Evolutionary conservation across 2,888 invertebrate species (phyloP), one percentile per base, ranked within the genome.

Genomic region (Phengaris alcon): DNA sequence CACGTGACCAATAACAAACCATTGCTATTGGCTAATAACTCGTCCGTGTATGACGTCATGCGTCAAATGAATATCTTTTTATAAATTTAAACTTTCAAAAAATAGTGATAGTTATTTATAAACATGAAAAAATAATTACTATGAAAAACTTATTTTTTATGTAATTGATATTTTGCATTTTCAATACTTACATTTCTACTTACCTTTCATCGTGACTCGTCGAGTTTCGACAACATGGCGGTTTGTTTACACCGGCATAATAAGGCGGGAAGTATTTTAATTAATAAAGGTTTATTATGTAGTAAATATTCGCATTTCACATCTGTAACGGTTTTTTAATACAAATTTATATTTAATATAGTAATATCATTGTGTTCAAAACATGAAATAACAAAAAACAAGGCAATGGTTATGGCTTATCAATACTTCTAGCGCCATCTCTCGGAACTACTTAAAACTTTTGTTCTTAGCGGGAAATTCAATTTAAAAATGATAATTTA

Each of bases 171-270:
- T 22, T 70, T 75, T 69, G 6, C 54, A 35, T 22, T 59, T 51
- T 51, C 44, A 64, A 75, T 54, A 75, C 73, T 15, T 75, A 82
- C 82, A 84, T 84, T 87, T 84, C 84, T 74, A 85, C 85, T 87
- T 86, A 88, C 88, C 84, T 81, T 80, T 82, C 82, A 81, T 78
- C 82, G 82, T 81, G 83, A 83, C 82, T 86, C 83, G 82, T 84
- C 83, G 84, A 86, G 84, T 86, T 85, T 85, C 85, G 85, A 89
- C 92, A 93, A 93, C 88, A 93, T 93, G 93, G 93, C 93, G 90
- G 91, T 93, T 93, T 93, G 93, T 94, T 94, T 93, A 93, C 93
- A 93, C 94, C 94, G 94, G 93, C 93, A 90, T 89, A 90, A 90
- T 87, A 88, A 91, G 90, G 91, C 92, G 91, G 91, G 90, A 92